Base-by-base conservation (phyloP, 1,140 invertebrate genomes). In the Drosophila pallidifrons region DNA sequence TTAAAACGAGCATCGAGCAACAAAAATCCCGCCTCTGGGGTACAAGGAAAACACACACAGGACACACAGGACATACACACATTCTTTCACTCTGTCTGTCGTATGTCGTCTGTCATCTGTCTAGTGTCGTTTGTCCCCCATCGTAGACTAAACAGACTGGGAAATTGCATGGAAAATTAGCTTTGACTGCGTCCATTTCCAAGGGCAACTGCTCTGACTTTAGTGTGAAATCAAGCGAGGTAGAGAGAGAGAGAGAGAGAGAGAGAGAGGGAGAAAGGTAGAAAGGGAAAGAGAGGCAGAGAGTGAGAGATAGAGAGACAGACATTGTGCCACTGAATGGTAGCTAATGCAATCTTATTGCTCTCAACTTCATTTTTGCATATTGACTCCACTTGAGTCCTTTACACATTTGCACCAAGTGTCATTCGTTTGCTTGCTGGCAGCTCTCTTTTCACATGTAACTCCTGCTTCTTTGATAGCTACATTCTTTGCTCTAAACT, bases 121-220 rank as follows among this genome's bases (percentile, higher is more conserved):
- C 35, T 10, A 7, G 6, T 38, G 35, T 38, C 35, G 35, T 41
- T n/a, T 41, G 38, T 10, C 41, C 35, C 10, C 35, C 10, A 10
- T 5, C 1, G 15, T 5, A 67, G 30, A 5, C 16, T 38, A 59
- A 45, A 72, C 67, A 65, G 60, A 77, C 65, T 49, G 76, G 86
- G 47, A 74, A 86, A 86, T 82, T 82, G 76, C 80, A 82, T 82
- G 80, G 82, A 86, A 86, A 86, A 86, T 86, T 86, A 82, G 82
- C 75, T 77, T 57, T 54, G 28, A 54, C 30, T 32, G 51, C 28
- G n/a, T 32, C 28, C 52, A 55, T 51, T 32, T 25, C 58, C 10
- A 30, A 45, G 51, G 47, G 20, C 16, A 20, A 47, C 13, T 47
- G 35, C 6, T 46, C 1, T 46, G 45, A 46, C 45, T n/a, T 46